These are phyloP conservation scores for Aporophyla lueneburgensis DNA, from an alignment of 2,888 invertebrate species.

Conservation along the genomic window DNA sequence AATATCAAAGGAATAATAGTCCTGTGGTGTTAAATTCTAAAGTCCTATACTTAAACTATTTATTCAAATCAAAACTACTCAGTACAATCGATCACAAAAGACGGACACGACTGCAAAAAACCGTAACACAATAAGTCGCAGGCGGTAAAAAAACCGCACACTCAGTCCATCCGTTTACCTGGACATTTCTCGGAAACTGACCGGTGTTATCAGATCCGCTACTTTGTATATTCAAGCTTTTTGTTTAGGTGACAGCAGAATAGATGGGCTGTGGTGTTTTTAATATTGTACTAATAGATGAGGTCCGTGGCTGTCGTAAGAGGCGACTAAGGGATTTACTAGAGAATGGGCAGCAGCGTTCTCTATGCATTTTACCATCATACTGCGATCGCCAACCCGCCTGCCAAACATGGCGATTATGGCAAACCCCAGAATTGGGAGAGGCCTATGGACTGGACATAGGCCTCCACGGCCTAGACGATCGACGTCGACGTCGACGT, in stretches of 20 bases:
- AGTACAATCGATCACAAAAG: constrained; percentile 34
- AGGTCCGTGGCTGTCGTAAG: no score
- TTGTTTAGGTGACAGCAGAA: constrained; percentile 15
- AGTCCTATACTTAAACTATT: neutral
- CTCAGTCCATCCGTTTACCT: constrained; percentile 44
- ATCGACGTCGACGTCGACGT: no score
- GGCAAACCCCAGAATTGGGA: no score
- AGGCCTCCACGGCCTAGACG: no score
- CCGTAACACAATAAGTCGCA: constrained; percentile 14
- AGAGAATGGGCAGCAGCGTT: no score
- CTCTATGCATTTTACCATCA: no score
- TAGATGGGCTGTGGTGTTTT: neutral
- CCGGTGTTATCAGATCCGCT: constrained; percentile 40
- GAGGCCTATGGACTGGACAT: no score
- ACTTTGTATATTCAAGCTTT: constrained; percentile 44
- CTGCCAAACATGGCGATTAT: no score
- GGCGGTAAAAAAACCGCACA: constrained; percentile 43
- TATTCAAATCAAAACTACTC: constrained; percentile 18
- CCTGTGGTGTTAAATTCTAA: neutral
- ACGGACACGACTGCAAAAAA: constrained; percentile 18
- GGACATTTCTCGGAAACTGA: constrained; percentile 46
- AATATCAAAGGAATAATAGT: neutral
- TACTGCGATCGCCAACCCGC: no score
- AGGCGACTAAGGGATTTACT: no score
- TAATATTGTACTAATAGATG: no score